A percentile compares a stretch with the other conserved stretches of the same genome.
These are phyloP conservation scores for Pandemis corylana DNA, from an alignment of 2,888 invertebrate genomes.

Conservation along the genomic window DNA sequence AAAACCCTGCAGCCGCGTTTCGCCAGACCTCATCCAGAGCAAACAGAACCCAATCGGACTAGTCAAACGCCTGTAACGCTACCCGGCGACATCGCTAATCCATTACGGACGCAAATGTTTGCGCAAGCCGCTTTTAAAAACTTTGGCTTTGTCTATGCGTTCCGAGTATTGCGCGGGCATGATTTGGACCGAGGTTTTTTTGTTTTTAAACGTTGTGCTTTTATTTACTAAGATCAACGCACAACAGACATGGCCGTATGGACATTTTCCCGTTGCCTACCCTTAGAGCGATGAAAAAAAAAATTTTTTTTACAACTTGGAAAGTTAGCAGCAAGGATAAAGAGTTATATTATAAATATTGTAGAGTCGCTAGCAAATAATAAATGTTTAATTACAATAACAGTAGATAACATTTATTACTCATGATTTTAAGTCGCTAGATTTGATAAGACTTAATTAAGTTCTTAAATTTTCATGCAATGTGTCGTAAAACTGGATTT, in stretches of 20 bases:
- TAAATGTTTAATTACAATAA: too few species aligned
- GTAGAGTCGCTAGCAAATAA: too few species aligned
- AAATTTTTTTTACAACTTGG: too few species aligned
- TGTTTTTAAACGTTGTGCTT: not conserved
- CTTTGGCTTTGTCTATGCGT: slow-evolving; percentile 58
- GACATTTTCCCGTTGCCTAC: too few species aligned
- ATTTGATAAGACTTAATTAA: too few species aligned
- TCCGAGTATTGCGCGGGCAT: slow-evolving; percentile 49
- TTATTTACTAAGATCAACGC: not conserved
- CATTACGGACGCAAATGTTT: slow-evolving; percentile 61
- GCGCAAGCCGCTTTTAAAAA: slow-evolving; percentile 44
- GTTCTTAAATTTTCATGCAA: not conserved
- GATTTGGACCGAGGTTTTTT: slow-evolving; percentile 19
- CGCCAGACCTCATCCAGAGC: slow-evolving; percentile 37
- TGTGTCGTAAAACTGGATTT: not conserved
- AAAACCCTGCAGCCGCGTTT: slow-evolving; percentile 35
- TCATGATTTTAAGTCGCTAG: too few species aligned
- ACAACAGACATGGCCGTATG: too few species aligned
- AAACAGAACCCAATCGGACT: slow-evolving; percentile 40
- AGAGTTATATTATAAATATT: too few species aligned
- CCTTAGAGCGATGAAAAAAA: too few species aligned
- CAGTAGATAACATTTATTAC: too few species aligned
- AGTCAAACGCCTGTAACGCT: slow-evolving; percentile 56
- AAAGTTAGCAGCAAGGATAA: too few species aligned
- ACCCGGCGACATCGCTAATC: slow-evolving; percentile 70